A percentile compares a stretch with the other conserved stretches of the same genome.
phyloP scores from a whole-genome alignment of 37 sponge, comb jelly and placozoan genomes.

The Eunapius fragilis region DNA sequence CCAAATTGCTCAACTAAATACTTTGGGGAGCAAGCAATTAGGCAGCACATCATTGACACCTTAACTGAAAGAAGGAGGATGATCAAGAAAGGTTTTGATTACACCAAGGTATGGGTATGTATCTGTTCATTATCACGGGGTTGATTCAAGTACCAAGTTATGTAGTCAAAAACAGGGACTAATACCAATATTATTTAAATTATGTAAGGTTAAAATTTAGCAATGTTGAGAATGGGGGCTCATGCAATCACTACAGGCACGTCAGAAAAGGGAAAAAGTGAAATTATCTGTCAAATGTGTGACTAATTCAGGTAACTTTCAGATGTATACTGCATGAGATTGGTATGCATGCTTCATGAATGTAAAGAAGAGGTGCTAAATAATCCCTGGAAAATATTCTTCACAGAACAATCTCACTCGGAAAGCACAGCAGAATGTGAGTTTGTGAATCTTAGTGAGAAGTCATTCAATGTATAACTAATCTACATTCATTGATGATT shows the following conservation, averaged over 20 bases:
- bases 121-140: neutral
- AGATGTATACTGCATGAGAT: neutral
- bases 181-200: neutral
- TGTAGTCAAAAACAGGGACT: neutral
- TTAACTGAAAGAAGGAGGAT: conserved; percentile 12
- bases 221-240: neutral
- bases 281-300: neutral
- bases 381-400: neutral
- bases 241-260: neutral
- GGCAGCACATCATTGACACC: conserved; percentile 1
- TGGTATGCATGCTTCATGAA: neutral
- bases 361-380: neutral
- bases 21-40: conserved; percentile 15
- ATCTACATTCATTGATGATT: neutral
- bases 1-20: conserved; percentile 3
- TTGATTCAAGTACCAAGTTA: neutral
- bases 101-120: neutral
- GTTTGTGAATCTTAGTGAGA: neutral
- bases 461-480: neutral
- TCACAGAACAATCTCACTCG: neutral
- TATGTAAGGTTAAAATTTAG: neutral
- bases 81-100: conserved; percentile 15
- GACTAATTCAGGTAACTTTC: neutral
- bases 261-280: neutral
- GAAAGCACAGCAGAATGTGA: too few species aligned